Evolutionary conservation across 2,113 vertebrate species (phyloP), one percentile per base, ranked within the genome.

Genomic region (Sturnira hondurensis): DNA sequence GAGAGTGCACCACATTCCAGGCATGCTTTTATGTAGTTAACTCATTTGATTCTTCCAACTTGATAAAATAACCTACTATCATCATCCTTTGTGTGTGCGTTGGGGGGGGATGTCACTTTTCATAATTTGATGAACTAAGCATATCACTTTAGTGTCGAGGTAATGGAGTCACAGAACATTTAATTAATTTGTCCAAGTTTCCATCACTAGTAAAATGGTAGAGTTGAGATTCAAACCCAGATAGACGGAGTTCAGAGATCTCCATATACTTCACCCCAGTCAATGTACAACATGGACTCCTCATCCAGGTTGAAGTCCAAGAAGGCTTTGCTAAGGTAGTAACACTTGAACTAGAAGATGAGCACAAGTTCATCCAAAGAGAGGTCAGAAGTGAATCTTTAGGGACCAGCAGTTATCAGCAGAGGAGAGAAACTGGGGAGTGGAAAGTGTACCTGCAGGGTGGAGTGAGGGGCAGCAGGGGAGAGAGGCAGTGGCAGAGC

Each of bases 381-480:
- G 9, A 86, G 41, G 45, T 41, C 16, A 61, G 36, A 83, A 61
- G 28, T 68, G 28, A 47, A 45, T 15, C 17, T 16, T 2, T 0
- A 3, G 17, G 17, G 6, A 56, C 5, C 28, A 28, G 41, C 19
- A 5, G 0, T 47, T 70, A 4, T 5, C 71, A 15, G 50, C 36
- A 86, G 58, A 78, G 14, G 5, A 38, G 8, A 41, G 15, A 76
- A 58, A 41, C 17, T 7, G 26, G 1, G 33, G 17, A 52, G 67
- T 24, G 1, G 11, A 67, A 80, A 90, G 0, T 7, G 14, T n/a
- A 36, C 3, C 56, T 28, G 1, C 20, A 38, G 6, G 38, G 9
- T 10, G 4, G 38, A 33, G 28, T 33, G 31, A 45, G 36, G 19
- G n/a, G 16, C 33, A 16, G 38, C 0, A 0, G n/a, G 4, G 2